phyloP scores from a whole-genome alignment of 1,140 invertebrate species.

The Musca domestica region DNA sequence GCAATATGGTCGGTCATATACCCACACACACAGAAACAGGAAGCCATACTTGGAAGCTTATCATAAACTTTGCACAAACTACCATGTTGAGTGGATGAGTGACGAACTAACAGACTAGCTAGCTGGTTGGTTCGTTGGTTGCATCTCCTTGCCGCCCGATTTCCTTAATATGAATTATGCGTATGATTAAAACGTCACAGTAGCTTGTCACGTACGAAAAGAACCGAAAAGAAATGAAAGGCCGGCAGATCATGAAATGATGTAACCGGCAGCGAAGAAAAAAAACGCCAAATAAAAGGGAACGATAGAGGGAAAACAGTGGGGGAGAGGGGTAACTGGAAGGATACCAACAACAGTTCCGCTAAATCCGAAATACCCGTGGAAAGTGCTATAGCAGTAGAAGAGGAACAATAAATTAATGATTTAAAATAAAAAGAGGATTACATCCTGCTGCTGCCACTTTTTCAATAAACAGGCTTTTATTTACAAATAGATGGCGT shows the following conservation, averaged over 20 bases:
- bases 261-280: background rate
- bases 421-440: background rate
- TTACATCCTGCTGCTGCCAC: background rate
- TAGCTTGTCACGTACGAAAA: constrained; percentile 11
- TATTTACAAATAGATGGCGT: too few relatives aligned
- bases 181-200: constrained; percentile 18
- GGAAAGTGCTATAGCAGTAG: background rate
- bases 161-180: constrained; percentile 16
- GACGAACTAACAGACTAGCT: too few relatives aligned
- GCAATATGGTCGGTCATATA: too few relatives aligned
- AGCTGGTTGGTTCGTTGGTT: too few relatives aligned
- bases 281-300: background rate
- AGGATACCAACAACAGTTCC: too few relatives aligned
- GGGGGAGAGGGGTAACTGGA: too few relatives aligned
- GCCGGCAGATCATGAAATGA: background rate
- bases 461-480: background rate
- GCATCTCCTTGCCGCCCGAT: background rate
- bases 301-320: too few relatives aligned
- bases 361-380: too few relatives aligned
- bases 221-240: background rate
- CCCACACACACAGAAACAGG: too few relatives aligned
- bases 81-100: too few relatives aligned
- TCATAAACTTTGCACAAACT: too few relatives aligned
- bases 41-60: too few relatives aligned
- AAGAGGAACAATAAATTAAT: background rate